A percentile compares a stretch with the other conserved stretches of the same genome.
Evolutionary conservation across 2,888 invertebrate species (phyloP).

Genomic region (Heteromurus nitidus): DNA sequence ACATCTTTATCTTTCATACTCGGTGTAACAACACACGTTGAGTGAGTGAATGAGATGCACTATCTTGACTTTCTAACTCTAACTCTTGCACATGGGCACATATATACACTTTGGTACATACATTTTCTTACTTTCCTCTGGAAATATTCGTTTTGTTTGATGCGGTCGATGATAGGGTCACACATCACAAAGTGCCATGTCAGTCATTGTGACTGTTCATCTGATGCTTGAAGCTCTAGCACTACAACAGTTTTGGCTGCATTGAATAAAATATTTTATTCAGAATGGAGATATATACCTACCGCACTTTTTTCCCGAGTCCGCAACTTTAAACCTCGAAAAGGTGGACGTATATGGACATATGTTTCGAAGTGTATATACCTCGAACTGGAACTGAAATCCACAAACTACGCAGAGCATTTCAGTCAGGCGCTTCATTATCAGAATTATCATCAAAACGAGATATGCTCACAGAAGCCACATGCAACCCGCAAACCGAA

Average conservation of each 20-base stretch:
- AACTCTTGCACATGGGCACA: slow-evolving; percentile 7
- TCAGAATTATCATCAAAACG: slow-evolving; percentile 21
- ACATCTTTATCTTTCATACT: neutral
- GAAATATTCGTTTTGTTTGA: slow-evolving; percentile 64
- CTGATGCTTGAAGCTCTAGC: no score
- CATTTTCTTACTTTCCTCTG: neutral
- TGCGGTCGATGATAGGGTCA: slow-evolving; percentile 73
- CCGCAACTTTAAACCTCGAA: no score
- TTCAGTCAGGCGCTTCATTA: slow-evolving; percentile 23
- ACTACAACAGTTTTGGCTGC: no score
- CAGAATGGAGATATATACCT: no score
- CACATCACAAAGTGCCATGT: slow-evolving; percentile 70
- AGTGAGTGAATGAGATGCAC: neutral
- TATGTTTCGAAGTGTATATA: no score
- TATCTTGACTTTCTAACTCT: neutral
- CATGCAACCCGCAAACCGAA: slow-evolving; percentile 32
- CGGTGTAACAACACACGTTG: no score
- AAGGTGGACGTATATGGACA: no score
- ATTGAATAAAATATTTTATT: no score
- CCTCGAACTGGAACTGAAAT: no score
- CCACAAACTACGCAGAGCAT: neutral
- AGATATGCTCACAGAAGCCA: slow-evolving; percentile 27
- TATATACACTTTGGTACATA: neutral
- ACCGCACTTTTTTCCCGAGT: no score
- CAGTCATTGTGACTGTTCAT: slow-evolving; percentile 55